These are phyloP conservation scores for Sander lucioperca DNA, from an alignment of 2,113 vertebrate genomes.

Conservation along the genomic window DNA sequence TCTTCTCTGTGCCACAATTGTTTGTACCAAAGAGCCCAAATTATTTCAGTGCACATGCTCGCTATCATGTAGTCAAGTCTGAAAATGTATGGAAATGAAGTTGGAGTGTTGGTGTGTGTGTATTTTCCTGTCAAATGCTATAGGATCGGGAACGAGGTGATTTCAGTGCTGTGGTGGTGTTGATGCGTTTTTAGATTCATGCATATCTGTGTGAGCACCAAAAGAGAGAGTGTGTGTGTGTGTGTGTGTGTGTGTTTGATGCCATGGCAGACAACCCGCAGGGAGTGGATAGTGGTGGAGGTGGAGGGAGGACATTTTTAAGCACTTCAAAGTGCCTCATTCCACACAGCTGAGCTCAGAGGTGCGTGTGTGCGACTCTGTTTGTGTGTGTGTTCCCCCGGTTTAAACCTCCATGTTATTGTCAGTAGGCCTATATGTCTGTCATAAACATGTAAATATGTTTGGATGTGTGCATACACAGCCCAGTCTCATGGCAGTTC, in stretches of 20 bases:
- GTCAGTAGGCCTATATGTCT: neutral
- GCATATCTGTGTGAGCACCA: slow-evolving; percentile 18
- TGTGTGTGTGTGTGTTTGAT: slow-evolving; percentile 48
- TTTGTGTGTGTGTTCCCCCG: slow-evolving; percentile 4
- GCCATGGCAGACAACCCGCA: slow-evolving; percentile 66
- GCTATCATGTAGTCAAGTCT: neutral
- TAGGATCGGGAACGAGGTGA: slow-evolving; percentile 3
- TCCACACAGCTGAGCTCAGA: slow-evolving; percentile 78
- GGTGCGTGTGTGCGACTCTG: slow-evolving; percentile 17
- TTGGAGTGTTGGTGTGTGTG: slow-evolving; percentile 14
- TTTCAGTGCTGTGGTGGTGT: slow-evolving; percentile 28
- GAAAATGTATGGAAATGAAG: slow-evolving; percentile 11
- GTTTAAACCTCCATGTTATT: slow-evolving; percentile 7
- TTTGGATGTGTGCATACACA: neutral
- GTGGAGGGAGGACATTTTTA: slow-evolving; percentile 67
- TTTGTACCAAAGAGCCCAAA: neutral
- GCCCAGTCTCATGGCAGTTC: too few relatives aligned
- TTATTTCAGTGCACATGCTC: slow-evolving; percentile 11
- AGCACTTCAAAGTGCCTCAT: slow-evolving; percentile 80
- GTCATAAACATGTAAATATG: slow-evolving; percentile 10
- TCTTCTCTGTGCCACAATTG: neutral
- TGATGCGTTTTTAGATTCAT: slow-evolving; percentile 8
- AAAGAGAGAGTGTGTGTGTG: slow-evolving; percentile 14
- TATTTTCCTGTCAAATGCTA: slow-evolving; percentile 18
- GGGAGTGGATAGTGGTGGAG: slow-evolving; percentile 61